Evolutionary conservation across 2,888 invertebrate species (phyloP).

Genomic region (Subacronicta megacephala): DNA sequence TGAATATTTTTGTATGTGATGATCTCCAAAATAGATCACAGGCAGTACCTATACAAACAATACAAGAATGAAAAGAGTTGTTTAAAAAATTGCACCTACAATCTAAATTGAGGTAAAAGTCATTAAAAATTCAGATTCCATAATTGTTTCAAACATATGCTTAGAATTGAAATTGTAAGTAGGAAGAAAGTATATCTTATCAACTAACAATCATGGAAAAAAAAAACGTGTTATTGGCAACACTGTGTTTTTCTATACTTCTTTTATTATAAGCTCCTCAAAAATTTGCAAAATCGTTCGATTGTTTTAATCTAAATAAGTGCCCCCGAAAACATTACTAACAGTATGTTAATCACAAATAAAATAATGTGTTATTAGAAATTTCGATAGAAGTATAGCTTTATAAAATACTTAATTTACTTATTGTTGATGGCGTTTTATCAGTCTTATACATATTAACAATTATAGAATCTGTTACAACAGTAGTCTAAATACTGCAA

Average conservation of each 20-base stretch:
- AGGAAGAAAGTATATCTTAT: not conserved
- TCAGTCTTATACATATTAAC: constrained; percentile 49
- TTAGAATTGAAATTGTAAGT: constrained; percentile 1
- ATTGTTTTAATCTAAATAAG: too few species aligned
- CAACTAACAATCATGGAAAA: not conserved
- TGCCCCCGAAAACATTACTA: not conserved
- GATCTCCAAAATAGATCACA: not conserved
- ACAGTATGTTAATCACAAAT: not conserved
- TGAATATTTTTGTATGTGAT: not conserved
- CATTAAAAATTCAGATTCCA: constrained; percentile 46
- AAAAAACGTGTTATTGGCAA: too few species aligned
- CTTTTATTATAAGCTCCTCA: too few species aligned
- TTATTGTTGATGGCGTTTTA: constrained; percentile 23
- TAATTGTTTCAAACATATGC: constrained; percentile 33
- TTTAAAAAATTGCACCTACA: constrained; percentile 26
- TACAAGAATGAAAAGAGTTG: constrained; percentile 4
- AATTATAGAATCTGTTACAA: constrained; percentile 55
- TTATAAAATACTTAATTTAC: not conserved
- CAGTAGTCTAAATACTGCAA: constrained; percentile 7
- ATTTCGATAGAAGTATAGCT: not conserved
- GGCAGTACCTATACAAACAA: not conserved
- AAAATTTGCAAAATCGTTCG: too few species aligned
- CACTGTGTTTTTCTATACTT: too few species aligned
- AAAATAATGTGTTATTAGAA: not conserved
- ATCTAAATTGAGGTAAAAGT: constrained; percentile 40